These are phyloP conservation scores for Pinctada fucata DNA, from an alignment of 2,888 invertebrate genomes.

Conservation along the genomic window DNA sequence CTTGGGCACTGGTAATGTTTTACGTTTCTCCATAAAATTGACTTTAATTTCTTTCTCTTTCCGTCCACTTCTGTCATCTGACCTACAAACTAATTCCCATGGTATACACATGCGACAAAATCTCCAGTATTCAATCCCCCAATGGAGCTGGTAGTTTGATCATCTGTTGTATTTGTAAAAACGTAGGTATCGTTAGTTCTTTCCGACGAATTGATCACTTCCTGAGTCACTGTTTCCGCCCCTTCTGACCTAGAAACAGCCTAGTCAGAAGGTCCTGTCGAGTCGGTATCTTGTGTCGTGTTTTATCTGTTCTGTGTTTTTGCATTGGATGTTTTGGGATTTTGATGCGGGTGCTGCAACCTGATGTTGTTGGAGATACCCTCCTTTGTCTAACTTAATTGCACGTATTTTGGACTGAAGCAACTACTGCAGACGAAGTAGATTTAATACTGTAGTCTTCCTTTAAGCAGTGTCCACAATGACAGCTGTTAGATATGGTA, in stretches of 20 bases:
- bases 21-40: slow-evolving; percentile 11
- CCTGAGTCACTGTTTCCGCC: no score
- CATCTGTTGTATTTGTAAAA: not conserved
- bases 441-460: not conserved
- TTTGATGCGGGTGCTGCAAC: no score
- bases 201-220: not conserved
- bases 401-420: not conserved
- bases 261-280: no score
- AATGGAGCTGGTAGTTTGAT: not conserved
- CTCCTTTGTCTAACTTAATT: no score
- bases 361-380: no score
- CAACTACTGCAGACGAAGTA: not conserved
- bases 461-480: not conserved
- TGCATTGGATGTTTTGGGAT: no score
- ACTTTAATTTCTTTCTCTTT: slow-evolving; percentile 21
- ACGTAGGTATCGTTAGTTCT: not conserved
- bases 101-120: slow-evolving; percentile 16
- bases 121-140: not conserved
- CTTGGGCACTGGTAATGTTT: slow-evolving; percentile 20
- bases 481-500: not conserved
- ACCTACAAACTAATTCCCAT: slow-evolving; percentile 21
- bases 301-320: no score
- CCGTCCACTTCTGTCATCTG: slow-evolving; percentile 17
- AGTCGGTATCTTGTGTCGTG: no score
- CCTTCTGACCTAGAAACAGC: no score